Evolutionary conservation across 1,140 invertebrate species (phyloP).

Genomic region (Trinorchestia longiramus): DNA sequence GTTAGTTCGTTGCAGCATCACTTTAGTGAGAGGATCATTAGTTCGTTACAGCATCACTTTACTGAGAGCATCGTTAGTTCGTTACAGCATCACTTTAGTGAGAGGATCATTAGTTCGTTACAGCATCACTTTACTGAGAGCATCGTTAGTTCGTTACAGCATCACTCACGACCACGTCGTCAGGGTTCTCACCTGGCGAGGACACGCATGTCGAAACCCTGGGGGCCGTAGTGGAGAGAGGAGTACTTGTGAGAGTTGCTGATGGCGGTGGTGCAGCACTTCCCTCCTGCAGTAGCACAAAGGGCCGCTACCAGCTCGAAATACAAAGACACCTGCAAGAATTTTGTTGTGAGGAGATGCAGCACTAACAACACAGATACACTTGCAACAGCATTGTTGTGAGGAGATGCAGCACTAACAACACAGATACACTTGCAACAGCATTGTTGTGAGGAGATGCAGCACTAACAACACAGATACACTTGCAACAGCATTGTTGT

Average conservation of each 20-base stretch:
- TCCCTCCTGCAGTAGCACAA: background rate
- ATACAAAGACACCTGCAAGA: slow-evolving; percentile 40
- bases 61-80: too few relatives aligned
- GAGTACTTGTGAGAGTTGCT: background rate
- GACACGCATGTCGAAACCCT: background rate
- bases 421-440: background rate
- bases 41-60: too few relatives aligned
- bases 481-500: too few relatives aligned
- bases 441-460: background rate
- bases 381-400: background rate
- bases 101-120: too few relatives aligned
- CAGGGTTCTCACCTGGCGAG: background rate
- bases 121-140: too few relatives aligned
- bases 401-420: background rate
- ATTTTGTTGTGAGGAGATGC: too few relatives aligned
- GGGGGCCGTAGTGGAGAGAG: background rate
- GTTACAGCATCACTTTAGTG: too few relatives aligned
- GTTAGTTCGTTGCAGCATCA: too few relatives aligned
- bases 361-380: background rate
- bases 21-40: too few relatives aligned
- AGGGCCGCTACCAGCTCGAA: slow-evolving; percentile 33
- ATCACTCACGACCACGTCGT: too few relatives aligned
- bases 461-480: too few relatives aligned
- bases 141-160: too few relatives aligned
- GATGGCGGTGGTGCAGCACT: background rate